A percentile compares a stretch with the other conserved stretches of the same genome.
Conservation (phyloP, 1,140 invertebrate species). For the Anastrepha obliqua region DNA sequence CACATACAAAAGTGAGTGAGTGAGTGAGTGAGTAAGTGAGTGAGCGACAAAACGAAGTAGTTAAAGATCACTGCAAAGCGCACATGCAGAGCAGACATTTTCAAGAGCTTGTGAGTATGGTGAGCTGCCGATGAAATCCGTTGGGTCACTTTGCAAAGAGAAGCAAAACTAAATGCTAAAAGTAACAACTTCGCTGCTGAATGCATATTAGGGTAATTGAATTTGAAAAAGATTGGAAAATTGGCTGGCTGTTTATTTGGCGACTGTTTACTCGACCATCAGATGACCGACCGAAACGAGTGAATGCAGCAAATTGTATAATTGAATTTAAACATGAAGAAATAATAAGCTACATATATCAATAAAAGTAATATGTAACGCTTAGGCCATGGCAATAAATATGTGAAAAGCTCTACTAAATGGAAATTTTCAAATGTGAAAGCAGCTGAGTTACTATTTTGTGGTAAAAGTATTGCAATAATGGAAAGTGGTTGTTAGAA, state of each 20-base stretch:
- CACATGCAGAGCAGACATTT: neutral
- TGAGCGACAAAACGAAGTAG: neutral
- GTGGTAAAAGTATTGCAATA: neutral
- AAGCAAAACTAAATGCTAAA: neutral
- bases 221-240: constrained; percentile 41
- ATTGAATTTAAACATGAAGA: neutral
- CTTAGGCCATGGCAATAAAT: neutral
- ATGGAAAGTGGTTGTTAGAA: neutral
- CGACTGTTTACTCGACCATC: too few relatives aligned
- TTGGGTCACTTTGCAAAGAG: neutral
- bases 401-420: neutral
- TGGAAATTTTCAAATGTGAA: neutral
- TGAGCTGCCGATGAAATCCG: neutral
- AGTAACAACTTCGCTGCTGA: neutral
- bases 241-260: neutral
- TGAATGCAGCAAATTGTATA: constrained; percentile 20
- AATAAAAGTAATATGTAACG: neutral
- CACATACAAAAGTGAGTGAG: neutral
- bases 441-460: neutral
- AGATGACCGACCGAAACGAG: neutral
- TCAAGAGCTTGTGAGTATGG: neutral
- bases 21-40: neutral
- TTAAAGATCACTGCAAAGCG: constrained; percentile 28
- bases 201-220: constrained; percentile 15
- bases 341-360: neutral